Conservation (phyloP, 1,140 invertebrate genomes). For the Hyposmocoma kahamanoa region DNA sequence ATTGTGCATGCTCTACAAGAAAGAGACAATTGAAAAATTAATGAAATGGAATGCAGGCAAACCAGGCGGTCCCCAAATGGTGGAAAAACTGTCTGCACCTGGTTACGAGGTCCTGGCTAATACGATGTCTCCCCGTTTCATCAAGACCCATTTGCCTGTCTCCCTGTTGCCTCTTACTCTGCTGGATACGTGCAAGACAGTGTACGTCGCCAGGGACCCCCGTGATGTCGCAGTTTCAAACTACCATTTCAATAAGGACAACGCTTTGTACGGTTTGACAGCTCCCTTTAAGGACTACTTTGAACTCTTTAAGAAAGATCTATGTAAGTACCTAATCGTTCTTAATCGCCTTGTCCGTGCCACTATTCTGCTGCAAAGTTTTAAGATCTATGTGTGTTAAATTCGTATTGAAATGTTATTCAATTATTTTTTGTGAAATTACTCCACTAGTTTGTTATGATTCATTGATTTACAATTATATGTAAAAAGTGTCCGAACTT, state of each 20-base stretch:
- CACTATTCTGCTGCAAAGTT: too few species aligned
- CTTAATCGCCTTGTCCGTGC: too few species aligned
- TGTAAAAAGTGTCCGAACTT: too few species aligned
- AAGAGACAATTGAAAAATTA: too few species aligned
- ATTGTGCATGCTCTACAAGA: too few species aligned
- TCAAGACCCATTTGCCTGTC: slow-evolving; percentile 54
- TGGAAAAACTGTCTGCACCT: slow-evolving; percentile 43
- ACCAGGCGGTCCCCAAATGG: slow-evolving; percentile 46
- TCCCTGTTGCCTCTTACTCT: slow-evolving; percentile 79
- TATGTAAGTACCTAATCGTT: slow-evolving; percentile 73
- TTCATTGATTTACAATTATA: too few species aligned
- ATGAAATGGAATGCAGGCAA: too few species aligned
- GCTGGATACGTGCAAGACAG: slow-evolving; percentile 76
- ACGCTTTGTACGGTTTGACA: slow-evolving; percentile 81
- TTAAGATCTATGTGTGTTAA: too few species aligned
- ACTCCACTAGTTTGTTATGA: too few species aligned
- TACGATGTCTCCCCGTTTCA: slow-evolving; percentile 64
- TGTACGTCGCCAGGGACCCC: slow-evolving; percentile 88
- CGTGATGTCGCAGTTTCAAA: slow-evolving; percentile 91
- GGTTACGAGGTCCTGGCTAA: slow-evolving; percentile 33
- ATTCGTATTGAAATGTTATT: too few species aligned
- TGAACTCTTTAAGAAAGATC: slow-evolving; percentile 82
- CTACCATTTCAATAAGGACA: slow-evolving; percentile 84
- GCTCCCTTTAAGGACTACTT: slow-evolving; percentile 85
- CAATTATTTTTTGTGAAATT: too few species aligned